Evolutionary conservation across 2,888 invertebrate species (phyloP).

Genomic region (Linyphia triangularis): DNA sequence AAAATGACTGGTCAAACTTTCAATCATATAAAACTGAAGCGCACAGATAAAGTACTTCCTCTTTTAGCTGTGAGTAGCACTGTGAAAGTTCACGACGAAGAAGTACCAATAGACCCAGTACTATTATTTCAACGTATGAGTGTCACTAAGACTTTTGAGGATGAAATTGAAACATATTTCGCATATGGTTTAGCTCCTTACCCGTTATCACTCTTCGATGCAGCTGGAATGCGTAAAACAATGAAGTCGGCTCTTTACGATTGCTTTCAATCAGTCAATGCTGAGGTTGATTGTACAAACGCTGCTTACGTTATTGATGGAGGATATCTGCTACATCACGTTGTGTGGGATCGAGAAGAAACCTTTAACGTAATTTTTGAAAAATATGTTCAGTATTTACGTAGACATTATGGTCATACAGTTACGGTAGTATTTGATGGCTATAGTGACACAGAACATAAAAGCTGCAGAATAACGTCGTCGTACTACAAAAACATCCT

Average conservation of each 20-base stretch:
- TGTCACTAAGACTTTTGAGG: not conserved
- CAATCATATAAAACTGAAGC: not conserved
- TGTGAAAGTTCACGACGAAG: not conserved
- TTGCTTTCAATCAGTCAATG: not conserved
- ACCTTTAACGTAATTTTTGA: not conserved
- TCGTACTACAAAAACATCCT: not conserved
- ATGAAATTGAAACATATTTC: not conserved
- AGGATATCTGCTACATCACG: not conserved
- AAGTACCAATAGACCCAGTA: not conserved
- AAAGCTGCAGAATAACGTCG: not conserved
- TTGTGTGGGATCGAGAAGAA: not conserved
- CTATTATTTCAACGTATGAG: not conserved
- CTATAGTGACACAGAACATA: not conserved
- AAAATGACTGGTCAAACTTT: slow-evolving; percentile 3
- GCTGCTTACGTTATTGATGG: not conserved
- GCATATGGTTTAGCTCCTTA: slow-evolving; percentile 2
- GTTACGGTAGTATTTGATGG: not conserved
- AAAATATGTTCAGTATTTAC: not conserved
- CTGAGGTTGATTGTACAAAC: not conserved
- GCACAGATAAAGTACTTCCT: not conserved
- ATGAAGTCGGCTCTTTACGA: not conserved
- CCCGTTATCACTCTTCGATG: slow-evolving; percentile 7
- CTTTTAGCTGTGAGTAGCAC: too few relatives aligned
- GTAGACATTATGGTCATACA: not conserved
- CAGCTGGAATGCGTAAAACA: not conserved